Conservation (phyloP, 92 coral and sea anemone species). For the Desmophyllum pertusum region DNA sequence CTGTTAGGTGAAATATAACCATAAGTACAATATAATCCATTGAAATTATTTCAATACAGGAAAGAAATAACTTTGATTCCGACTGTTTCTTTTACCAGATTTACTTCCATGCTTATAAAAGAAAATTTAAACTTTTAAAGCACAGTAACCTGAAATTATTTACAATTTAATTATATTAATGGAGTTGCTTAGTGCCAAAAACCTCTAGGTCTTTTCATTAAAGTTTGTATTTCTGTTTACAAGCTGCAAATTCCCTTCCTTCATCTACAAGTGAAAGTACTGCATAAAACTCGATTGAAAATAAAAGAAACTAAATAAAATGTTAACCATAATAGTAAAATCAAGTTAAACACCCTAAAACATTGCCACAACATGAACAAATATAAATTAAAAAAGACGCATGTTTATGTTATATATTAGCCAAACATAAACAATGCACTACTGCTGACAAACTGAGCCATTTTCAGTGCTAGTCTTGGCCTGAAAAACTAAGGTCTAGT, state of each 20-base stretch:
- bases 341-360: too few species aligned
- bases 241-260: neutral
- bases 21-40: neutral
- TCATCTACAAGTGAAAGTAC: neutral
- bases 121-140: neutral
- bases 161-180: neutral
- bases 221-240: neutral
- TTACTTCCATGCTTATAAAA: slow-evolving; percentile 1
- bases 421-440: too few species aligned
- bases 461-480: too few species aligned
- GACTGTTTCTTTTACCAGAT: neutral
- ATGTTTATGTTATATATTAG: too few species aligned
- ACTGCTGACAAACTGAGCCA: too few species aligned
- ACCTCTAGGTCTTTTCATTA: neutral
- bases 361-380: too few species aligned
- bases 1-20: neutral
- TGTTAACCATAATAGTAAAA: too few species aligned
- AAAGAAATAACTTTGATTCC: neutral
- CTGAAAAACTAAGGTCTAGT: too few species aligned
- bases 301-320: too few species aligned
- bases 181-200: neutral
- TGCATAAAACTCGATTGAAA: neutral
- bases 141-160: neutral
- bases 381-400: too few species aligned
- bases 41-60: neutral